A percentile compares a stretch with the other conserved stretches of the same genome.
phyloP scores from a whole-genome alignment of 2,888 invertebrate species.

The Drosophila buzzatii region DNA sequence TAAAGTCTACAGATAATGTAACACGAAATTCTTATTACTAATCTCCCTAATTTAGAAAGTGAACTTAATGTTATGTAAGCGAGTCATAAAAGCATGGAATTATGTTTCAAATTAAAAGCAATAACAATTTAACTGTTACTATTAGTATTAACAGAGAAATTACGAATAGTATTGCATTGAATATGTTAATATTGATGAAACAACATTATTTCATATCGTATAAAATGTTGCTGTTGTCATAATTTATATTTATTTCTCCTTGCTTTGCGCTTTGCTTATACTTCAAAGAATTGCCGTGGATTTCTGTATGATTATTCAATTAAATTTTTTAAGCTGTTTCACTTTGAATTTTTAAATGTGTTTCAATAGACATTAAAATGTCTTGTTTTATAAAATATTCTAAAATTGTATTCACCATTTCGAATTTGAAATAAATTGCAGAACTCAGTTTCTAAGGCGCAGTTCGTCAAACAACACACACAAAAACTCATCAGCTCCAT shows the following conservation, averaged over 20 bases:
- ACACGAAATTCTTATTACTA: constrained; percentile 12
- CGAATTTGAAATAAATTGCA: constrained; percentile 11
- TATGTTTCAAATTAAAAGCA: background rate
- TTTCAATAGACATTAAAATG: background rate
- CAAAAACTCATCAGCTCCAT: constrained; percentile 26
- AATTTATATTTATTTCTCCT: background rate
- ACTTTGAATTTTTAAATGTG: background rate
- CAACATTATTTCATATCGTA: too few species aligned
- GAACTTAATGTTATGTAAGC: background rate
- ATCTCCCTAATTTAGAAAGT: constrained; percentile 1
- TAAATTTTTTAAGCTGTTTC: background rate
- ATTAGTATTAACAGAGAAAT: too few species aligned
- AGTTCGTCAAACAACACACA: constrained; percentile 37
- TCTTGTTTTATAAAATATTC: background rate
- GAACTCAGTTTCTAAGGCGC: constrained; percentile 22
- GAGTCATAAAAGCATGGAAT: background rate
- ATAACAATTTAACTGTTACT: background rate
- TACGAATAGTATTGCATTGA: too few species aligned
- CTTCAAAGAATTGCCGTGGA: too few species aligned
- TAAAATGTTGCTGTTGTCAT: too few species aligned
- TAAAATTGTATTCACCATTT: constrained; percentile 1
- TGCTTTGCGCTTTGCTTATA: too few species aligned
- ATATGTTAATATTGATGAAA: background rate
- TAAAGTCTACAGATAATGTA: constrained; percentile 3
- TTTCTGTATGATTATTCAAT: too few species aligned